Conservation (phyloP, 1,140 invertebrate species). For the Nasonia giraulti region DNA sequence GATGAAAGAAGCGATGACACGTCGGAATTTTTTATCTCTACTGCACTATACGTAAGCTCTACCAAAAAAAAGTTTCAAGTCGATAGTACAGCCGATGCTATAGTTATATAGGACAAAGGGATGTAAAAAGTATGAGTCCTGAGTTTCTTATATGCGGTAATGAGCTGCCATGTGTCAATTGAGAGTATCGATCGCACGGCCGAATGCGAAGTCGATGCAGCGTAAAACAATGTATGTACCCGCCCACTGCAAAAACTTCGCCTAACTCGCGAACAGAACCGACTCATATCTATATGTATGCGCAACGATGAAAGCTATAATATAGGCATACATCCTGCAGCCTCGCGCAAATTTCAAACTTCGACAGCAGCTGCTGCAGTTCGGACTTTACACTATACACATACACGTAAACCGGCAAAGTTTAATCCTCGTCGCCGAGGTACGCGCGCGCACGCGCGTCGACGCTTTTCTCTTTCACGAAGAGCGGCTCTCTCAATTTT, state of each 20-base stretch:
- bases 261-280: no score
- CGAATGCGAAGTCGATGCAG: not conserved
- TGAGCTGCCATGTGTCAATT: not conserved
- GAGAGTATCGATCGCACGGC: not conserved
- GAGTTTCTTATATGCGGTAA: not conserved
- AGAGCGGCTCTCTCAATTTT: constrained; percentile 11
- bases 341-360: not conserved
- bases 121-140: not conserved
- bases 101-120: not conserved
- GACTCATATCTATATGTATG: no score
- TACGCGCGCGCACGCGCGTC: not conserved
- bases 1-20: no score
- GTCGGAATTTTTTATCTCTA: not conserved
- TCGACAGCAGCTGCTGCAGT: not conserved
- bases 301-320: no score
- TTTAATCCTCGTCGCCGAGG: not conserved
- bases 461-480: not conserved
- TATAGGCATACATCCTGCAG: no score
- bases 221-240: no score
- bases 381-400: not conserved
- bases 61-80: not conserved
- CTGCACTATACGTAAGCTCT: not conserved
- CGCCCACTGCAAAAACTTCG: no score
- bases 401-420: not conserved
- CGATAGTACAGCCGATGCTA: not conserved